These are phyloP conservation scores for Aplysia californica DNA, from an alignment of 1,140 invertebrate species.

Conservation along the genomic window DNA sequence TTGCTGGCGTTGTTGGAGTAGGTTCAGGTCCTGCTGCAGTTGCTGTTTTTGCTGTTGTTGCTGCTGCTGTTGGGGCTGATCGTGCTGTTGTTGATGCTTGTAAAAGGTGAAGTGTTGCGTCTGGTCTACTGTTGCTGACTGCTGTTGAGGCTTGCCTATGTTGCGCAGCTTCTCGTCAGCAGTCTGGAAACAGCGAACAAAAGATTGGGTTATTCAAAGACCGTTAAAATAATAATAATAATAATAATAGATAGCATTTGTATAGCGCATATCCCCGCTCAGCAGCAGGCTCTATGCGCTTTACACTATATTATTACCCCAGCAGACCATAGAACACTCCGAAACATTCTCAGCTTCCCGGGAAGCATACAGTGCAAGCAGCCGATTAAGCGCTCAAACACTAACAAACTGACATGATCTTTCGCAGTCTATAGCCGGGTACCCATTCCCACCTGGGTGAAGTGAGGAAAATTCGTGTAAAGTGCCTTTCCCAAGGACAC, in stretches of 20 bases:
- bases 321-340: no score
- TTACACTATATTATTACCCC: no score
- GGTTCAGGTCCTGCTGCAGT: not conserved
- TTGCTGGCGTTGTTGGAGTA: not conserved
- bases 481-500: no score
- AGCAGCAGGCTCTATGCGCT: no score
- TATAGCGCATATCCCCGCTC: not conserved
- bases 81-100: slow-evolving; percentile 5
- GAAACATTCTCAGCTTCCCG: not conserved
- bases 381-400: no score
- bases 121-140: slow-evolving; percentile 17
- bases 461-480: no score
- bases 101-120: slow-evolving; percentile 17
- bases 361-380: not conserved
- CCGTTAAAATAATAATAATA: not conserved
- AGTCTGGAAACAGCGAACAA: slow-evolving; percentile 47
- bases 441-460: no score
- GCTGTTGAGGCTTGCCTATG: slow-evolving; percentile 42
- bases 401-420: no score
- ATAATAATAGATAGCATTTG: not conserved
- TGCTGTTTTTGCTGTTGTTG: slow-evolving; percentile 4
- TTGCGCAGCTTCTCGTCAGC: slow-evolving; percentile 61
- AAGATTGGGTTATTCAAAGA: no score
- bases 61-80: not conserved
- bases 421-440: no score